Conservation (phyloP, 2,888 invertebrate genomes). For the Dorcus hopei region DNA sequence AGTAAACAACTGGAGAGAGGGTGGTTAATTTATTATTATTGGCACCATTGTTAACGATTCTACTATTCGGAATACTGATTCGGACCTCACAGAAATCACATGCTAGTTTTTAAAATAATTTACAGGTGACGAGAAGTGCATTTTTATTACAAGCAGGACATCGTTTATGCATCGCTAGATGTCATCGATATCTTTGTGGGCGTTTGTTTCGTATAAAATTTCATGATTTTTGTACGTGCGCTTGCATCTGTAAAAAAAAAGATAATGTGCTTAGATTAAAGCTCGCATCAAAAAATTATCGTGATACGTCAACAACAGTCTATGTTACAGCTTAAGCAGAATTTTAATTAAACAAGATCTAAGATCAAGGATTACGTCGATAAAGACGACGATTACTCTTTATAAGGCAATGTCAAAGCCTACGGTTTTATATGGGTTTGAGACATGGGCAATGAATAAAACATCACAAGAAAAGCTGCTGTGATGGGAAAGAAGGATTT, state of each 20-base stretch:
- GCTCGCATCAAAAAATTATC: not conserved
- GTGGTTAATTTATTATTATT: constrained; percentile 49
- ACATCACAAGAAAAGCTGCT: too few species aligned
- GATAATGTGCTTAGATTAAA: not conserved
- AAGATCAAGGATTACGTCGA: too few species aligned
- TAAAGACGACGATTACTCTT: too few species aligned
- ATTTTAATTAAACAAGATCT: too few species aligned
- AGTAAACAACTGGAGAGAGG: constrained; percentile 37
- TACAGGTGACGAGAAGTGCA: constrained; percentile 17
- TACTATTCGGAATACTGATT: constrained; percentile 42
- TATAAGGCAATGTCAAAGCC: too few species aligned
- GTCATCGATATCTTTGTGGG: constrained; percentile 5
- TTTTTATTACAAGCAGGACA: constrained; percentile 11
- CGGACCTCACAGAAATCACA: constrained; percentile 42
- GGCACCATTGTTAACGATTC: constrained; percentile 48
- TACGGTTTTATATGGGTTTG: too few species aligned
- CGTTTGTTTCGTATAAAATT: constrained; percentile 7
- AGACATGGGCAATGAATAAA: too few species aligned
- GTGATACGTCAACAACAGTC: not conserved
- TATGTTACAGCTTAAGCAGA: too few species aligned
- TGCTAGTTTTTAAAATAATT: constrained; percentile 20
- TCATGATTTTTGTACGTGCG: not conserved
- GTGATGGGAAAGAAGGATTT: too few species aligned
- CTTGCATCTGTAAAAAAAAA: not conserved
- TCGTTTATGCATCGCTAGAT: constrained; percentile 13